Evolutionary conservation across 2,113 vertebrate species (phyloP), one percentile per base, ranked within the genome.

Genomic region (Xiphophorus maculatus): DNA sequence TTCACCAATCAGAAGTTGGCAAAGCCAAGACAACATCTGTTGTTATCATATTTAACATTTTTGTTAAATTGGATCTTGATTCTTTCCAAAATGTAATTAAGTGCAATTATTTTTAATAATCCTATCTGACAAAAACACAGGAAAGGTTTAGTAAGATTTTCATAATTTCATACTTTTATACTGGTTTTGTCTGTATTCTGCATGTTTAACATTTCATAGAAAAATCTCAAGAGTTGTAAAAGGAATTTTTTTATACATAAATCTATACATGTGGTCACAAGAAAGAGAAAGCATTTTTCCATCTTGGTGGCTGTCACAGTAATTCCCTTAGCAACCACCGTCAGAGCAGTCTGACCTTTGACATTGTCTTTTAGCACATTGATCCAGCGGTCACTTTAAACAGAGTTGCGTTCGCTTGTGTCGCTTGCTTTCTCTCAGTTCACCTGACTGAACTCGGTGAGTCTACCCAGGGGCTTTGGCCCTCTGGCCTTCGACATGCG

Each of bases 341-440:
- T 28, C 28, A 28, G 82, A 89, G 84, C 87, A 88, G 87, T 71
- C 42, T 88, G 90, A 94, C 92, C 91, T 94, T 93, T 92, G 89
- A 27, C 88, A 88, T 74, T 84, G 84, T 87, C 85, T 91, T 92
- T 91, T 91, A 90, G 85, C 71, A 83, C 89, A 92, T 93, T 91
- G 93, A 95, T 94, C 90, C 32, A 11, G 69, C 62, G 79, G 83
- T 89, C 85, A 90, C 87, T 92, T 86, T 75, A 82, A 90, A 79
- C 87, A 84, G 84, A 85, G 81, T 85, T 85, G 83, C 85, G 78
- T 75, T 74, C 80, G 74, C 80, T 73, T 4, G 28, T 77, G 68
- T 64, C 6, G 22, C 63, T 71, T 13, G 32, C 69, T 76, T 67
- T 71, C 81, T 51, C 29, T 79, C 60, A 76, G 74, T 88, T 89